Percentiles rank a stretch among this genome's conserved stretches.
phyloP scores from a whole-genome alignment of 2,888 invertebrate species.

The Xanthostigma xanthostigma region DNA sequence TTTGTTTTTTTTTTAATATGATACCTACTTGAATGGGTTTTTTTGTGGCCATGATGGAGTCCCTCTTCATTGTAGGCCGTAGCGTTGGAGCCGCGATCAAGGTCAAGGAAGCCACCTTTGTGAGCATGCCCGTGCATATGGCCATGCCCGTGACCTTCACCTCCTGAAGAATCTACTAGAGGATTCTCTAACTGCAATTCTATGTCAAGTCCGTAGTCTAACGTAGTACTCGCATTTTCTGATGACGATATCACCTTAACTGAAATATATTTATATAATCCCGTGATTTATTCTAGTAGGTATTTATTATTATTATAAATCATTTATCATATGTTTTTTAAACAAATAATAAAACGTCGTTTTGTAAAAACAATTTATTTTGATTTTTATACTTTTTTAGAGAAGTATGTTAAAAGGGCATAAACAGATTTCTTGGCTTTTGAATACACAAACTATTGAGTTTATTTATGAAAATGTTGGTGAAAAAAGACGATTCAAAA shows the following conservation, averaged over 20 bases:
- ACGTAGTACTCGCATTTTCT: conserved; percentile 37
- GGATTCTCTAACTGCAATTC: conserved; percentile 43
- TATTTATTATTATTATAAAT: no score
- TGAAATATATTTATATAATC: conserved; percentile 25
- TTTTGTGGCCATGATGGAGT: conserved; percentile 17
- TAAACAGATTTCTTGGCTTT: no score
- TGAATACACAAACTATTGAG: no score
- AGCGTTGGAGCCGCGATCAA: conserved; percentile 17
- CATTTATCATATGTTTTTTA: no score
- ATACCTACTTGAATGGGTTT: conserved; percentile 27
- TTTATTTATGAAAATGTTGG: no score
- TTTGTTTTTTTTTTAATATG: no score
- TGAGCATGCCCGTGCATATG: conserved; percentile 21
- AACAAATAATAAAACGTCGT: no score
- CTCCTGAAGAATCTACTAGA: conserved; percentile 38
- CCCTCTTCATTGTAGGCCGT: neutral
- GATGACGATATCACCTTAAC: conserved; percentile 44
- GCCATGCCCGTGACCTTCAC: conserved; percentile 34
- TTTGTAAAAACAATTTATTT: no score
- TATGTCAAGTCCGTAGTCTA: conserved; percentile 34
- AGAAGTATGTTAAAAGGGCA: no score
- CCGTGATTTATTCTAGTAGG: no score
- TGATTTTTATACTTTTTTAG: no score
- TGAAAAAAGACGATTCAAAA: no score
- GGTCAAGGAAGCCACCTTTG: conserved; percentile 21